These are phyloP conservation scores for Salmo trutta DNA, from an alignment of 2,797 vertebrate genomes.

Conservation along the genomic window DNA sequence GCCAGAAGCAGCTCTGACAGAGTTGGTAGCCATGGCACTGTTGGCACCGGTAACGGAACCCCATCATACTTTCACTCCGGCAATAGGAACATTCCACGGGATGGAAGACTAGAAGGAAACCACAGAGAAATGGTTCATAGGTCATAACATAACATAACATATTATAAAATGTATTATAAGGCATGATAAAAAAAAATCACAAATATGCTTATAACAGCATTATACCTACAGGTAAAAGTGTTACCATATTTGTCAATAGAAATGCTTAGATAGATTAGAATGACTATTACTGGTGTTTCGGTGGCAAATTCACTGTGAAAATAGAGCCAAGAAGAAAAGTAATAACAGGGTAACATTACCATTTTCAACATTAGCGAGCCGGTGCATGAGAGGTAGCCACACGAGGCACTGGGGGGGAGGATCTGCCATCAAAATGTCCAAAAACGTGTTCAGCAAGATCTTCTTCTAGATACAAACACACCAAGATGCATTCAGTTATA, in stretches of 20 bases:
- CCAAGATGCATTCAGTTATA: not conserved
- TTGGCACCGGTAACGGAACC: conserved; percentile 97
- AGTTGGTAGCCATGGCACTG: conserved; percentile 99
- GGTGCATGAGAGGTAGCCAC: conserved; percentile 97
- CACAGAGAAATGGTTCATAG: conserved; percentile 1
- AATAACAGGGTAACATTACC: conserved; percentile 69
- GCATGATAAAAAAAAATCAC: not conserved
- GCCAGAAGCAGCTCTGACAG: conserved; percentile 97
- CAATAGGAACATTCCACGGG: conserved; percentile 98
- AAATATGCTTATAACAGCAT: not conserved
- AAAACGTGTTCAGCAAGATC: conserved; percentile 92
- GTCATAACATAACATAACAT: not conserved
- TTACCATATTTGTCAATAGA: not conserved
- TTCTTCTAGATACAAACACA: conserved; percentile 85
- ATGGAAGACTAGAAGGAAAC: conserved; percentile 87
- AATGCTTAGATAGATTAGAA: not conserved
- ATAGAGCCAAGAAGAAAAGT: not conserved
- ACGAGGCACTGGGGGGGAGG: conserved; percentile 98
- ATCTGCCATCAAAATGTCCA: conserved; percentile 95
- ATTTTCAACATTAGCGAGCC: conserved; percentile 96
- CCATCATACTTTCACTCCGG: conserved; percentile 98
- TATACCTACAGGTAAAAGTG: not conserved
- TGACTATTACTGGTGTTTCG: not conserved
- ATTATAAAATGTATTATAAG: not conserved
- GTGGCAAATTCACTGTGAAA: not conserved